Evolutionary conservation across 1,140 invertebrate genomes (phyloP), one percentile per base, ranked within the genome.

Genomic region (Zaprionus camerounensis): DNA sequence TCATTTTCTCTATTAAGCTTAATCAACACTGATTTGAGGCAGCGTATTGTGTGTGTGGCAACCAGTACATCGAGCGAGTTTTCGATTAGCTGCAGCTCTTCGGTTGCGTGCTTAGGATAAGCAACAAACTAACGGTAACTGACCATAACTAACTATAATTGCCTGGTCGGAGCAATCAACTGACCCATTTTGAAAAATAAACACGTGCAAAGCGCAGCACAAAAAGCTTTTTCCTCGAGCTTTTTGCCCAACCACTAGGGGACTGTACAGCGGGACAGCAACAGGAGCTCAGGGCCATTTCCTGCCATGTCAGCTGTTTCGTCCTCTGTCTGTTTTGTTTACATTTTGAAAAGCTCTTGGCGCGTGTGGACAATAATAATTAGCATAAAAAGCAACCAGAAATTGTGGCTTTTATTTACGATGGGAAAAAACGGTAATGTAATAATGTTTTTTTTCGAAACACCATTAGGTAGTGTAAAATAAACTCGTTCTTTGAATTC

Each of bases 111-210:
- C 22, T 36, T 38, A 34, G 46, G 34, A 58, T 71, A 44, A 72
- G 55, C 55, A 53, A 56, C 64, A 22, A 36, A 69, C 49, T 56
- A 77, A 74, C 67, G 55, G 59, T 65, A 87, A 87, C 71, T 80
- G 72, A 82, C 73, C 73, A 74, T 65, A 87, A 78, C 83, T 83
- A 80, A 79, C 55, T 66, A 51, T 82, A 78, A 74, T 87, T 82
- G 57, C 67, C 67, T 71, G 59, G 72, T 64, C 57, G 34, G 22
- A 38, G 55, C 64, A 71, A 70, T 67, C 64, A 68, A 66, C 44
- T 80, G 63, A 78, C 58, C 63, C 31, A 58, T 55, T 63, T 69
- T 38, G 53, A 61, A 70, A 71, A 72, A 78, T 66, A 53, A 62
- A 64, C 64, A 69, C 46, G 36, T 70, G 57, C 20, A 2, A 17